These are phyloP conservation scores for Autographa pulchrina DNA, from an alignment of 2,888 invertebrate species.

Conservation along the genomic window DNA sequence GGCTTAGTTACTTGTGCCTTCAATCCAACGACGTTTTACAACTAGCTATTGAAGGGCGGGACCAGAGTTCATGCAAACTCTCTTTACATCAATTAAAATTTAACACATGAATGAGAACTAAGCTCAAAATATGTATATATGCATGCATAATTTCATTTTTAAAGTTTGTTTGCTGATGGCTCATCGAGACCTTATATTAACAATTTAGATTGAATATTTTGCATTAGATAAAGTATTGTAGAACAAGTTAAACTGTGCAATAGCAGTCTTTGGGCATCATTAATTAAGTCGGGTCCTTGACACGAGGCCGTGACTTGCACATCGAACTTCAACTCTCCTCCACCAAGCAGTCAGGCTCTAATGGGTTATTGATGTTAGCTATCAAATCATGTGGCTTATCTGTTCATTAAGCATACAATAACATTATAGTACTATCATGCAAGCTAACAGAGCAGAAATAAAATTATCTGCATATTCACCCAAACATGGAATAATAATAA, in stretches of 20 bases:
- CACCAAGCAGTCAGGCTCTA: constrained; percentile 11
- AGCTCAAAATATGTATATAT: too few relatives aligned
- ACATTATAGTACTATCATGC: neutral
- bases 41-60: too few relatives aligned
- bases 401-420: neutral
- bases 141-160: too few relatives aligned
- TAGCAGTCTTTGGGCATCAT: constrained; percentile 12
- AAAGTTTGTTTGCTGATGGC: too few relatives aligned
- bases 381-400: neutral
- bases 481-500: too few relatives aligned
- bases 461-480: too few relatives aligned
- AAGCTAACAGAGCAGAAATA: neutral
- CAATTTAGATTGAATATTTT: neutral
- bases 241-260: neutral
- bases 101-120: too few relatives aligned
- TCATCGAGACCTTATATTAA: neutral
- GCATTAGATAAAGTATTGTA: neutral
- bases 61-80: too few relatives aligned
- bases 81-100: too few relatives aligned
- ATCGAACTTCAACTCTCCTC: constrained; percentile 15
- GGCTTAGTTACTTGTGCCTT: too few relatives aligned
- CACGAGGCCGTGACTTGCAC: constrained; percentile 30
- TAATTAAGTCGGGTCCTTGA: constrained; percentile 28
- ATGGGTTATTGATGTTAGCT: constrained; percentile 35
- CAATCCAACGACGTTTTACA: too few relatives aligned